These are phyloP conservation scores for Triops cancriformis DNA, from an alignment of 1,140 invertebrate genomes.

Conservation along the genomic window DNA sequence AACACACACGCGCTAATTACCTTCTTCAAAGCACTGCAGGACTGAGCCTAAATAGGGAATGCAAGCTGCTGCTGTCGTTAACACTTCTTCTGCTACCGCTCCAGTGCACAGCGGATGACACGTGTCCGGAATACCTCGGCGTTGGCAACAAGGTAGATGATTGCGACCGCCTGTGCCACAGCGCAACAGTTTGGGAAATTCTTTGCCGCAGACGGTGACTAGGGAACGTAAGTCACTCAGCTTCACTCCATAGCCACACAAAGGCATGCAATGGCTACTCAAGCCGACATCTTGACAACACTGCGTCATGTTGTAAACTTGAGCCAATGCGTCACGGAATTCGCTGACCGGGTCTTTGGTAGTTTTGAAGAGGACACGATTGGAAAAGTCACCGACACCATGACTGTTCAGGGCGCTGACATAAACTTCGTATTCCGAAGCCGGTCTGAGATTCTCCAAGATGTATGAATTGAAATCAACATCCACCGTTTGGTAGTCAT, in stretches of 20 bases:
- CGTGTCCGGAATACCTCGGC: conserved; percentile 58
- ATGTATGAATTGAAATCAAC: conserved; percentile 51
- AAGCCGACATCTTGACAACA: conserved; percentile 63
- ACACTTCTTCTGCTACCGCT: conserved; percentile 46
- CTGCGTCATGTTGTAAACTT: conserved; percentile 62
- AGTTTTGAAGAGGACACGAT: conserved; percentile 61
- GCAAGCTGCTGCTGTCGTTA: conserved; percentile 51
- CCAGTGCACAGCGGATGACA: conserved; percentile 68
- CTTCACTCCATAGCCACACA: conserved; percentile 71
- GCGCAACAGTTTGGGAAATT: conserved; percentile 57
- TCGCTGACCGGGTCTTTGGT: conserved; percentile 34
- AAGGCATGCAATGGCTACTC: conserved; percentile 59
- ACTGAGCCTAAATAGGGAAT: conserved; percentile 72
- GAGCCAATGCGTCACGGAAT: conserved; percentile 48
- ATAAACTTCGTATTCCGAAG: conserved; percentile 66
- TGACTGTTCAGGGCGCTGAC: conserved; percentile 70
- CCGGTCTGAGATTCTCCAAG: conserved; percentile 59
- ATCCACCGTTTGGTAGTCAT: conserved; percentile 37
- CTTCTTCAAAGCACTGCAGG: conserved; percentile 75
- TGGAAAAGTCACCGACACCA: conserved; percentile 61
- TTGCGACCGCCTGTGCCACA: conserved; percentile 64
- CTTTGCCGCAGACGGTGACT: conserved; percentile 52
- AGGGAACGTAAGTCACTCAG: conserved; percentile 56
- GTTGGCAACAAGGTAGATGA: conserved; percentile 57
- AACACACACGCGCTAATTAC: conserved; percentile 40